Evolutionary conservation across 2,888 invertebrate genomes (phyloP).

Genomic region (Drosophila kuntzei): DNA sequence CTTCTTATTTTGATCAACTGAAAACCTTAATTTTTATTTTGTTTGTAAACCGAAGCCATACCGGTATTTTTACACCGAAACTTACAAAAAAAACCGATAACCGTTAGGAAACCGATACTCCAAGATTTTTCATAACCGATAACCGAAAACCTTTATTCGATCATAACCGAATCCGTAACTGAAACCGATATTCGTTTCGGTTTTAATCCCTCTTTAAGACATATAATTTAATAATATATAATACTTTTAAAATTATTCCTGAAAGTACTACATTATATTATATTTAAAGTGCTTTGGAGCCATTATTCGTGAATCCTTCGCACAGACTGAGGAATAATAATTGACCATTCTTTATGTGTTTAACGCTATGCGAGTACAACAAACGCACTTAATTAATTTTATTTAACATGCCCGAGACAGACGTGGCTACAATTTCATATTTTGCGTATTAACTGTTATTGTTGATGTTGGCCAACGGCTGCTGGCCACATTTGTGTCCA

Average conservation of each 20-base stretch:
- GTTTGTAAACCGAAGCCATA: too few species aligned
- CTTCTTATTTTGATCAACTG: too few species aligned
- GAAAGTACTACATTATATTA: neutral
- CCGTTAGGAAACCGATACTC: too few species aligned
- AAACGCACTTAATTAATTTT: slow-evolving; percentile 73
- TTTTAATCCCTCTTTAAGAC: too few species aligned
- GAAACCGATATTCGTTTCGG: too few species aligned
- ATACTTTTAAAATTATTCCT: neutral
- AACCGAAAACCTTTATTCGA: too few species aligned
- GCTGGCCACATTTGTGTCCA: slow-evolving; percentile 45
- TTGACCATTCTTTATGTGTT: slow-evolving; percentile 17
- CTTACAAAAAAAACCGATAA: too few species aligned
- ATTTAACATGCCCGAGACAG: slow-evolving; percentile 51
- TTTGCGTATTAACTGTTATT: slow-evolving; percentile 63
- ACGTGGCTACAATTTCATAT: slow-evolving; percentile 66
- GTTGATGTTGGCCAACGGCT: slow-evolving; percentile 30
- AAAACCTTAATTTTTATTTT: too few species aligned
- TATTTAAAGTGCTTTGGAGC: neutral
- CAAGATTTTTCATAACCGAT: too few species aligned
- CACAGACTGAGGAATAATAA: neutral
- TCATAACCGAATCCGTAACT: too few species aligned
- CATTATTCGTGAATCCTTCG: slow-evolving; percentile 2
- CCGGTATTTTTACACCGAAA: too few species aligned
- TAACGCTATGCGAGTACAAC: slow-evolving; percentile 21
- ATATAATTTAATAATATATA: neutral